Conservation (phyloP, 2,797 vertebrate species). For the Coilia nasus region DNA sequence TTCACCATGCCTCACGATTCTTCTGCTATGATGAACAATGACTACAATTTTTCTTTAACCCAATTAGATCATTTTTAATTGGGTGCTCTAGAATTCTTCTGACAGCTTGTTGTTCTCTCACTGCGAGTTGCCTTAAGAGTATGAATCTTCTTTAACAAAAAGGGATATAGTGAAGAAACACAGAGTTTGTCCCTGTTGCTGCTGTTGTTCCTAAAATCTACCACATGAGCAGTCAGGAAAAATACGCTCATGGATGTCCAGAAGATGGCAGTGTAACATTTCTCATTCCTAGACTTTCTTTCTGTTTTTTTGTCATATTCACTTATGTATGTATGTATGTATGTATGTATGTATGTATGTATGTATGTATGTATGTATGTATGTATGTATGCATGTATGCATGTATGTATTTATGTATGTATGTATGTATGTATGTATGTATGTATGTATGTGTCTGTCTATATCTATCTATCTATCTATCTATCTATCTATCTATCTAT, state of each 20-base stretch:
- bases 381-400: constrained; percentile 3
- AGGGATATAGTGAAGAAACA: background rate
- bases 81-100: background rate
- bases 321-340: background rate
- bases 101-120: background rate
- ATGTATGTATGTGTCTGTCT: background rate
- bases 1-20: background rate
- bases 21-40: background rate
- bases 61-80: constrained; percentile 14
- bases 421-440: background rate
- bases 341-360: background rate
- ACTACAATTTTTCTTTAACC: background rate
- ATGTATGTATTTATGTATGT: constrained; percentile 12
- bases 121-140: constrained; percentile 1
- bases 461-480: background rate
- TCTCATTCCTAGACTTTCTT: too few species aligned
- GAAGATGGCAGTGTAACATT: constrained; percentile 18
- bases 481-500: background rate
- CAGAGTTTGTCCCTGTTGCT: background rate
- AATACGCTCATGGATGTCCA: background rate
- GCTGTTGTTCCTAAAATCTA: background rate
- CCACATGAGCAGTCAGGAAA: background rate
- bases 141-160: background rate
- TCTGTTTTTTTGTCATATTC: background rate
- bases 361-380: background rate